These are phyloP conservation scores for Caenorhabditis latens DNA, from an alignment of 1,140 invertebrate species.

Conservation along the genomic window DNA sequence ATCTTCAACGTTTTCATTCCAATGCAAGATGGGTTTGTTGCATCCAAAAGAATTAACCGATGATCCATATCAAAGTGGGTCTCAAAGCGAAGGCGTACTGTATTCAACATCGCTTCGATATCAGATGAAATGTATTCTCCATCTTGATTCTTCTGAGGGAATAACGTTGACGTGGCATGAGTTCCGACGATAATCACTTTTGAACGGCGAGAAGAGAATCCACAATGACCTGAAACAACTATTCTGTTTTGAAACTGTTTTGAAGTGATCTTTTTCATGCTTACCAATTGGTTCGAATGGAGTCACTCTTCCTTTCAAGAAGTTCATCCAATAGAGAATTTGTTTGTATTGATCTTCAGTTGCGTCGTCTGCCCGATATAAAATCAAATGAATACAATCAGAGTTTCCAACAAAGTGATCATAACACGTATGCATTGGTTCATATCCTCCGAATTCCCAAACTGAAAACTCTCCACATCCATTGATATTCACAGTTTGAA, in stretches of 20 bases:
- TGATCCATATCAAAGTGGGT: conserved; percentile 81
- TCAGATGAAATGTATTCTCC: conserved; percentile 82
- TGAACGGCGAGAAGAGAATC: conserved; percentile 78
- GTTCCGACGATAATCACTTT: conserved; percentile 83
- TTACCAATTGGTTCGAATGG: conserved; percentile 82
- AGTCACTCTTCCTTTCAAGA: conserved; percentile 84
- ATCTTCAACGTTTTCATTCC: conserved; percentile 81
- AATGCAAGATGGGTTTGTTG: conserved; percentile 81
- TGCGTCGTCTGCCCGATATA: conserved; percentile 85
- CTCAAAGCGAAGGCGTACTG: conserved; percentile 79
- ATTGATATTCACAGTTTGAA: conserved; percentile 81
- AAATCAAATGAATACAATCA: conserved; percentile 83
- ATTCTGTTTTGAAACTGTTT: not conserved
- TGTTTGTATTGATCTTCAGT: conserved; percentile 82
- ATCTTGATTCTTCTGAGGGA: conserved; percentile 79
- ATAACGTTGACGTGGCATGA: conserved; percentile 81
- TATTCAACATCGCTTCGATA: conserved; percentile 80
- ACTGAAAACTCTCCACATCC: conserved; percentile 83
- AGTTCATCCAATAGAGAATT: conserved; percentile 86
- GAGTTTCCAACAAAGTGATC: conserved; percentile 85
- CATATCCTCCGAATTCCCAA: conserved; percentile 88
- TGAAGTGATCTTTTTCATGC: not conserved
- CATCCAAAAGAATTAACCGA: conserved; percentile 81
- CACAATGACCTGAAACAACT: conserved; percentile 79
- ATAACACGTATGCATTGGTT: conserved; percentile 85